phyloP scores from a whole-genome alignment of 2,797 vertebrate species.

The Loriculus beryllinus region DNA sequence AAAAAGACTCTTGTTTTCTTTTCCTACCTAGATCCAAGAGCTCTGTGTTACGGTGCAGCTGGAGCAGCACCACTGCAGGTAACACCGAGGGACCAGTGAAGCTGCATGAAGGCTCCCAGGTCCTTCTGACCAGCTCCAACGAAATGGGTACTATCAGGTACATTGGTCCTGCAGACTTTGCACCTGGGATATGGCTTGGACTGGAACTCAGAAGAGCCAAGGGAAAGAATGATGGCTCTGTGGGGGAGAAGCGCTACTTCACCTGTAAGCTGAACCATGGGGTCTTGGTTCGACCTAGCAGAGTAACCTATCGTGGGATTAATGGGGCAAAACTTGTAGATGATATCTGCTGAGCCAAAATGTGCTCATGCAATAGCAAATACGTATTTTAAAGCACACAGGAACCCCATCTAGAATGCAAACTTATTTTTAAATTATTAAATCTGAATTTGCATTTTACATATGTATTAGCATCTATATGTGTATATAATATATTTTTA shows the following conservation, averaged over 20 bases:
- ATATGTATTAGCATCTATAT: background rate
- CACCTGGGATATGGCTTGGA: conserved; percentile 89
- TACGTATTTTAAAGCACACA: background rate
- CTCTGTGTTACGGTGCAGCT: conserved; percentile 80
- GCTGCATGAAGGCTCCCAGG: conserved; percentile 90
- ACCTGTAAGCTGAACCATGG: conserved; percentile 86
- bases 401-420: background rate
- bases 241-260: conserved; percentile 90
- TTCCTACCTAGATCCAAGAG: conserved; percentile 75
- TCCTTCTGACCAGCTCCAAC: conserved; percentile 90
- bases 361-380: rapidly evolving
- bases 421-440: background rate
- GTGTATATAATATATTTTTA: background rate
- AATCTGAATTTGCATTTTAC: background rate
- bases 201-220: conserved; percentile 89
- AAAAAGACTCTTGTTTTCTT: too few species aligned
- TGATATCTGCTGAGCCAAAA: conserved; percentile 73
- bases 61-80: conserved; percentile 63
- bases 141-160: conserved; percentile 93
- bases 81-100: conserved; percentile 63
- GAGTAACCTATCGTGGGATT: conserved; percentile 92
- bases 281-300: conserved; percentile 89
- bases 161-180: conserved; percentile 89
- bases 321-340: conserved; percentile 87
- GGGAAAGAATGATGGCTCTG: conserved; percentile 91